Base-by-base conservation (phyloP, 2,797 vertebrate genomes). In the Anabas testudineus region DNA sequence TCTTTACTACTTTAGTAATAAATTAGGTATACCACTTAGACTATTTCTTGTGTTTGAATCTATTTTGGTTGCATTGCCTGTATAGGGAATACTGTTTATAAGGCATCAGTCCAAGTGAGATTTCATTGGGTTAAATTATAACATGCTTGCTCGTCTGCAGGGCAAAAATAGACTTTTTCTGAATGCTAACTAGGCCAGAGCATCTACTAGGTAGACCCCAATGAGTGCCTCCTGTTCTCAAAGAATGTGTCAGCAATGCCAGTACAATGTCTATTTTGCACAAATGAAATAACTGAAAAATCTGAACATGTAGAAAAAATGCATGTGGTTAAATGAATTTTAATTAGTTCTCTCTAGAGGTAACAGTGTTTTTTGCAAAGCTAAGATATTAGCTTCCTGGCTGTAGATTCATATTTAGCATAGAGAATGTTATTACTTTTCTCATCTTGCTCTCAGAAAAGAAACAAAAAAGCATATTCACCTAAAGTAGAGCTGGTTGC, bases 151-250 rank as follows among this genome's bases (percentile, higher is more conserved):
- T 51, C 19, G 36, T 37, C 7, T 28, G 19, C 48, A 61, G 32
- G 46, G 15, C 53, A 68, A 45, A 79, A 61, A 69, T 47, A 52
- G 52, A 48, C 19, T 59, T 63, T 71, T 52, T 1, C 12, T 55
- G 1, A 49, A 53, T 67, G 68, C 15, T 51, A 68, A 74, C 21
- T 26, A 45, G 63, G 60, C 57, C 71, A 81, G 59, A 72, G 48
- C 24, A 57, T 41, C 66, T 2, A 41, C 28, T 59, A 76, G 36
- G 51, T 49, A 61, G 67, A 19, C 58, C 30, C 49, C 34, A 77
- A 63, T 59, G 65, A 75, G 52, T 61, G 73, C 49, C 68, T 81
- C 49, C 68, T 81, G 73, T 53, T 78, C 59, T 67, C n/a, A 63
- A 12, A 66, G 70, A 53, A 79, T 58, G 63, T 58, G 64, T 45